A percentile compares a stretch with the other conserved stretches of the same genome.
These are phyloP conservation scores for Meteorus cinctellus DNA, from an alignment of 2,888 invertebrate genomes.

Conservation along the genomic window DNA sequence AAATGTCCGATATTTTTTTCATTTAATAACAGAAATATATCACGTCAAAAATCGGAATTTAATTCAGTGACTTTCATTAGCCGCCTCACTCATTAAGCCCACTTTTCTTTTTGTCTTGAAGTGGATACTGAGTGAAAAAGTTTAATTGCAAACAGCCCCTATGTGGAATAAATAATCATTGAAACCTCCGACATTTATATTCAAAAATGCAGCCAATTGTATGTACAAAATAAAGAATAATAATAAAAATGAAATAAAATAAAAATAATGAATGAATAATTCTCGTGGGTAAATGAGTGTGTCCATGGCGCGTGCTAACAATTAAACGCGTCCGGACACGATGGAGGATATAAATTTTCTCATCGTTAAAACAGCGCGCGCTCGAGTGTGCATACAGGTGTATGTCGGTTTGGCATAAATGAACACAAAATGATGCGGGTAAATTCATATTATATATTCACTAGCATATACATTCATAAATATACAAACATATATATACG, in stretches of 20 bases:
- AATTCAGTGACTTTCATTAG: too few species aligned
- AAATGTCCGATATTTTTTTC: too few species aligned
- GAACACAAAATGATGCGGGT: slow-evolving; percentile 16
- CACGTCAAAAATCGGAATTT: too few species aligned
- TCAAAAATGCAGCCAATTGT: too few species aligned
- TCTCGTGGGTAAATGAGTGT: slow-evolving; percentile 5
- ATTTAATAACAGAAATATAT: too few species aligned
- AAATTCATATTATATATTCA: background rate
- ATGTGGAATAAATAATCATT: too few species aligned
- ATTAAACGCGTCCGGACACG: slow-evolving; percentile 25
- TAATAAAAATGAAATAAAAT: background rate
- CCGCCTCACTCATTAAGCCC: too few species aligned
- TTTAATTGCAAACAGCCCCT: too few species aligned
- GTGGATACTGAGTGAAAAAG: too few species aligned
- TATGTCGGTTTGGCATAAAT: slow-evolving; percentile 50
- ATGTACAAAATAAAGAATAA: background rate
- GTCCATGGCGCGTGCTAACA: slow-evolving; percentile 9
- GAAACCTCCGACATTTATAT: too few species aligned
- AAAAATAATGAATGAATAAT: slow-evolving; percentile 1
- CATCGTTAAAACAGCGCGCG: slow-evolving; percentile 45
- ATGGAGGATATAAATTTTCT: slow-evolving; percentile 46
- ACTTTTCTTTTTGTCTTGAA: too few species aligned
- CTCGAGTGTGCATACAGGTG: slow-evolving; percentile 21
- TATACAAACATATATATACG: slow-evolving; percentile 16
- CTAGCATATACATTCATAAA: background rate